phyloP scores from a whole-genome alignment of 2,113 vertebrate genomes.

The Podarcis cretensis region DNA sequence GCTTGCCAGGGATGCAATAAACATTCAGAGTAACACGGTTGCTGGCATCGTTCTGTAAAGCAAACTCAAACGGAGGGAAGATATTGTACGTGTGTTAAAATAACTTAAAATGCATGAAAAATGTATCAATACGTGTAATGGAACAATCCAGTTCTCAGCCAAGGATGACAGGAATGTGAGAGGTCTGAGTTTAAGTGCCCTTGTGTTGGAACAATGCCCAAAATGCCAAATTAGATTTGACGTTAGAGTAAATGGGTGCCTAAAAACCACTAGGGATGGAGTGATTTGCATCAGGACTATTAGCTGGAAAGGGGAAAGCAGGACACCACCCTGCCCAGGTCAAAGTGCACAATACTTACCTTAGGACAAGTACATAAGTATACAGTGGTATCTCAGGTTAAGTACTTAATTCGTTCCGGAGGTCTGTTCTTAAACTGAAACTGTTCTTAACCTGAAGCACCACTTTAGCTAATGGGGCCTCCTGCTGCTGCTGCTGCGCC shows the following conservation, averaged over 20 bases:
- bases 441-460: no score
- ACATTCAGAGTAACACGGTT: slow-evolving; percentile 39
- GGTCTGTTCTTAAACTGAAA: no score
- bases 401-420: no score
- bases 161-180: not conserved
- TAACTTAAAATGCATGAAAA: not conserved
- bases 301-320: not conserved
- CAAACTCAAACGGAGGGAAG: slow-evolving; percentile 10
- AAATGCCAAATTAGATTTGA: not conserved
- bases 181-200: not conserved
- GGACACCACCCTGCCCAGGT: not conserved
- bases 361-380: no score
- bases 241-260: not conserved
- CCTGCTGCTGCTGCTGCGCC: no score
- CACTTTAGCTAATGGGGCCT: no score
- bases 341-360: not conserved
- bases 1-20: slow-evolving; percentile 45
- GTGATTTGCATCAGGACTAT: not conserved
- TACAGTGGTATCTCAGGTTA: no score
- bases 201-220: no score
- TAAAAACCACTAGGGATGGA: not conserved
- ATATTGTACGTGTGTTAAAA: slow-evolving; percentile 37
- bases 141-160: not conserved
- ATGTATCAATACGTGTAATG: not conserved
- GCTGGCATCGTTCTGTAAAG: not conserved